Evolutionary conservation across 2,888 invertebrate species (phyloP).

Genomic region (Agonum fuliginosum): DNA sequence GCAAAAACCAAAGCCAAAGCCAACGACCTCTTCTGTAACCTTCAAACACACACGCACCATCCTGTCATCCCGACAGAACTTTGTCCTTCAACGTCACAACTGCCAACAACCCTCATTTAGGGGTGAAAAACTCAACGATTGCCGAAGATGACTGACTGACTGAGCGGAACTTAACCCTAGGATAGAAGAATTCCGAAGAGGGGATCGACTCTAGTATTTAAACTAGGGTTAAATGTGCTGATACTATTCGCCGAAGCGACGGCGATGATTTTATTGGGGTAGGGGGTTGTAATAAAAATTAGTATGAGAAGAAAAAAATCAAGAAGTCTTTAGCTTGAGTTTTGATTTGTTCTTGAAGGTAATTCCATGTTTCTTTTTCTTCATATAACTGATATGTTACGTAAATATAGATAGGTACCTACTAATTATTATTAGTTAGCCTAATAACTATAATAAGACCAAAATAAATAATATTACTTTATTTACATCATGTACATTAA

Average conservation of each 20-base stretch:
- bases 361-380: too few relatives aligned
- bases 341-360: too few relatives aligned
- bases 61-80: not conserved
- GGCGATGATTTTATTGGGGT: not conserved
- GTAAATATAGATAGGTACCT: too few relatives aligned
- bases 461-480: too few relatives aligned
- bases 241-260: not conserved
- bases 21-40: not conserved
- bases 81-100: not conserved
- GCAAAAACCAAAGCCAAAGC: not conserved
- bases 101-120: not conserved
- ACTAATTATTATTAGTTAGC: too few relatives aligned
- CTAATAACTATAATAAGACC: too few relatives aligned
- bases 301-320: too few relatives aligned
- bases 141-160: conserved; percentile 1
- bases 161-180: not conserved
- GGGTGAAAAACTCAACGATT: not conserved
- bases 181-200: not conserved
- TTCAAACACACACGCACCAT: not conserved
- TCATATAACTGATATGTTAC: too few relatives aligned
- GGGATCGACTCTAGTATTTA: not conserved
- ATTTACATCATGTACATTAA: too few relatives aligned
- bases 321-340: too few relatives aligned
- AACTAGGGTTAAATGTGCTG: not conserved
- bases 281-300: too few relatives aligned